Percentiles rank a stretch among this genome's conserved stretches.
Conservation (phyloP, 2,888 invertebrate species). For the Volucella bombylans region DNA sequence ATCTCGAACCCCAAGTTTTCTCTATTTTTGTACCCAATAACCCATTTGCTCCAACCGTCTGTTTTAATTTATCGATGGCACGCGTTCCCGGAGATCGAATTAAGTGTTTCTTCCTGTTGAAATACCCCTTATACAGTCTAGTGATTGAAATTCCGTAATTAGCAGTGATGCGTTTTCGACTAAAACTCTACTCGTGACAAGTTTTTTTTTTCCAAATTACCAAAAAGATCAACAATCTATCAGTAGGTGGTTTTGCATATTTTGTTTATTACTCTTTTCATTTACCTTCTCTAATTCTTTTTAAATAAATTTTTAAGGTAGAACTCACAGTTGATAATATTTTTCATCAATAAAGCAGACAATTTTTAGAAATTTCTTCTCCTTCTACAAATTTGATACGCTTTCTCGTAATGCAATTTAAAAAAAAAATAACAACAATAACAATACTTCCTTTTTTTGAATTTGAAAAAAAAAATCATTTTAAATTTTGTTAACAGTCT, state of each 20-base stretch:
- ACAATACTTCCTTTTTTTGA: slow-evolving; percentile 14
- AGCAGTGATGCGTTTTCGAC: no score
- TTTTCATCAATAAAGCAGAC: background rate
- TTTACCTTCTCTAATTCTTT: background rate
- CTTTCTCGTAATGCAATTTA: slow-evolving; percentile 9
- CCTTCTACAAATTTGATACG: slow-evolving; percentile 17
- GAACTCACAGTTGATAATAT: background rate
- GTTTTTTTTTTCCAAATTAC: no score
- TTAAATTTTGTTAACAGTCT: slow-evolving; percentile 68
- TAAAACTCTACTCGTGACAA: no score
- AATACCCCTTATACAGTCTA: no score
- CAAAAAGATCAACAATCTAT: background rate
- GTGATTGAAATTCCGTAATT: no score
- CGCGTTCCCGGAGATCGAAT: no score
- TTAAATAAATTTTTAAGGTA: background rate
- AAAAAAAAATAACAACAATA: no score
- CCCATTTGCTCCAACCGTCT: no score
- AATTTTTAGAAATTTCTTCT: slow-evolving; percentile 3
- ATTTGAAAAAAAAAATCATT: slow-evolving; percentile 30
- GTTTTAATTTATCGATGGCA: no score
- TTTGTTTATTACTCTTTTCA: slow-evolving; percentile 10
- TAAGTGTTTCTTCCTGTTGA: no score
- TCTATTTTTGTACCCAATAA: no score
- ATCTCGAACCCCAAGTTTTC: accelerated
- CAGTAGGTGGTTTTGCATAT: slow-evolving; percentile 6